A percentile compares a stretch with the other conserved stretches of the same genome.
Evolutionary conservation across 1,140 invertebrate species (phyloP).

Genomic region (Liolophura sinensis): DNA sequence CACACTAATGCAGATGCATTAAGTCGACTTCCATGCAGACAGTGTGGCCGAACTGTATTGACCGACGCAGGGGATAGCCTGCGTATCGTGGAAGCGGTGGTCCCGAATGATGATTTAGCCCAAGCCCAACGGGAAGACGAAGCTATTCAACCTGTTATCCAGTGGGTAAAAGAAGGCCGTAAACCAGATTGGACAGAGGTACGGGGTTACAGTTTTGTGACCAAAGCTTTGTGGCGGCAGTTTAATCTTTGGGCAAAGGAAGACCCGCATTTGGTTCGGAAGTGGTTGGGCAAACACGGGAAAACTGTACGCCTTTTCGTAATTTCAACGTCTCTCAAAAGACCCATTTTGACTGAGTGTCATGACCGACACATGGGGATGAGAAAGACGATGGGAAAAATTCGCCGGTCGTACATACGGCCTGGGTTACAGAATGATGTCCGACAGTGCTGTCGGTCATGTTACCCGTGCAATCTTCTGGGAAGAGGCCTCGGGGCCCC

Average conservation of each 20-base stretch:
- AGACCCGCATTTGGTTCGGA: background rate
- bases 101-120: background rate
- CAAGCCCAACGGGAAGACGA: no score
- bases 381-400: constrained; percentile 11
- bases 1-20: background rate
- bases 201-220: background rate
- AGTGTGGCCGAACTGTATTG: background rate
- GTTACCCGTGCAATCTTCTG: no score
- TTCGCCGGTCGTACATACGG: no score
- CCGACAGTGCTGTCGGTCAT: no score
- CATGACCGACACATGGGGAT: constrained; percentile 17
- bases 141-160: no score
- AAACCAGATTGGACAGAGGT: background rate
- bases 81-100: no score
- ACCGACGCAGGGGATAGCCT: no score
- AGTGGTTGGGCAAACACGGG: no score
- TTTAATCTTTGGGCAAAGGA: background rate
- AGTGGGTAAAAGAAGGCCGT: no score
- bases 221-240: background rate
- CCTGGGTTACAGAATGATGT: no score
- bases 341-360: no score
- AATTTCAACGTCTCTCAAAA: constrained; percentile 6
- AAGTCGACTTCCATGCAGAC: background rate
- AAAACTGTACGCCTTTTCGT: constrained; percentile 3
- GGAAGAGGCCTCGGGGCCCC: no score